Percentiles rank a stretch among this genome's conserved stretches.
Conservation (phyloP, 2,113 vertebrate species). For the Pseudonaja textilis region DNA sequence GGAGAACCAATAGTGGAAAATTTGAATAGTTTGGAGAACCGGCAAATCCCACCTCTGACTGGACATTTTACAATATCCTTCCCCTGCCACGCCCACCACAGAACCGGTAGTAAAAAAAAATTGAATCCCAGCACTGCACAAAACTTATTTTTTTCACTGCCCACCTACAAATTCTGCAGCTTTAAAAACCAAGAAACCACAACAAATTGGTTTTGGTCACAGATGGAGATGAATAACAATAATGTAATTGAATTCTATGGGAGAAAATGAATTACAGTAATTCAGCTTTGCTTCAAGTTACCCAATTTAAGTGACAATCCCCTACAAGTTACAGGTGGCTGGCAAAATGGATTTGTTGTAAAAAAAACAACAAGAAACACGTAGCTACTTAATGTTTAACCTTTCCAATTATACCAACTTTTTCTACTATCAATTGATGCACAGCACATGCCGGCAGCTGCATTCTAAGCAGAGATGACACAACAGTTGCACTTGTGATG, state of each 20-base stretch:
- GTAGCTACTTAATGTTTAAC: neutral
- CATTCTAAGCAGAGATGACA: neutral
- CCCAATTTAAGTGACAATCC: neutral
- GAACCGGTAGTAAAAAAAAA: too few relatives aligned
- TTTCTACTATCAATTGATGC: neutral
- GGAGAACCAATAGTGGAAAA: too few relatives aligned
- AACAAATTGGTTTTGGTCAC: neutral
- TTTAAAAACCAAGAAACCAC: neutral
- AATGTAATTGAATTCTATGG: neutral
- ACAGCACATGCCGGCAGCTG: neutral
- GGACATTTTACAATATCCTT: too few relatives aligned
- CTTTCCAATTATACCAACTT: neutral
- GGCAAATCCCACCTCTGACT: too few relatives aligned
- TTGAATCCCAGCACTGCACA: too few relatives aligned
- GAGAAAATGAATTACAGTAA: neutral
- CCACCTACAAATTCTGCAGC: neutral
- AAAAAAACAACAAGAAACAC: neutral
- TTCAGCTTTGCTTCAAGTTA: neutral
- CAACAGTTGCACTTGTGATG: neutral
- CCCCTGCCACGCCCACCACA: too few relatives aligned
- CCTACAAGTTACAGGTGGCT: neutral
- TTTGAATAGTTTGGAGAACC: too few relatives aligned
- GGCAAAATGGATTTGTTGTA: neutral
- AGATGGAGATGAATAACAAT: neutral
- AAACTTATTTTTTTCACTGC: neutral